Conservation (phyloP, 2,888 invertebrate species). For the Diarsia mendica region DNA sequence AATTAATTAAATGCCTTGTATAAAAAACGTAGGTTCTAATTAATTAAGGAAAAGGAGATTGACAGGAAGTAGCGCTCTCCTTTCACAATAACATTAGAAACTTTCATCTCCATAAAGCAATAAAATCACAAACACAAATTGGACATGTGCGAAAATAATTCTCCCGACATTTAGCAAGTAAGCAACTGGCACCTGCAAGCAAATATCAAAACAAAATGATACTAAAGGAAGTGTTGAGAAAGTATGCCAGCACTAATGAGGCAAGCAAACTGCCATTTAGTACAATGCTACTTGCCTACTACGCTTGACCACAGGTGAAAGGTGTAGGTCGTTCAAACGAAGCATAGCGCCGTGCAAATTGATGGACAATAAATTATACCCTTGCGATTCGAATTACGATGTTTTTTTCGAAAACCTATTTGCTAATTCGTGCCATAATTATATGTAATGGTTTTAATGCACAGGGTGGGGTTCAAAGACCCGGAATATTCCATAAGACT, state of each 20-base stretch:
- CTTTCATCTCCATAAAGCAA: conserved; percentile 35
- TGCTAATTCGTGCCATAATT: conserved; percentile 10
- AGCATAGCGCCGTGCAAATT: conserved; percentile 36
- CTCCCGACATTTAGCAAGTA: conserved; percentile 11
- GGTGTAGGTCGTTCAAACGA: conserved; percentile 64
- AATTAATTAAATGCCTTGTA: neutral
- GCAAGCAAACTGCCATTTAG: conserved; percentile 66
- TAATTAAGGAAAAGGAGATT: neutral
- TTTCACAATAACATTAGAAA: conserved; percentile 24
- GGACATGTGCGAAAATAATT: conserved; percentile 1
- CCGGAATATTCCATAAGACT: neutral
- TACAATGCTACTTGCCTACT: conserved; percentile 65
- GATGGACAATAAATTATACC: conserved; percentile 20
- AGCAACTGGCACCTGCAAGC: conserved; percentile 14
- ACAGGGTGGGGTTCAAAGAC: conserved; percentile 8
- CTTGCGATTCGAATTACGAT: conserved; percentile 9
- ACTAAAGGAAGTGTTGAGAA: conserved; percentile 70
- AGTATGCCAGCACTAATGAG: conserved; percentile 78
- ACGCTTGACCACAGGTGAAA: conserved; percentile 76
- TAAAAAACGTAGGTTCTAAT: conserved; percentile 2
- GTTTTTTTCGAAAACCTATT: conserved; percentile 14
- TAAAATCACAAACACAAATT: conserved; percentile 24
- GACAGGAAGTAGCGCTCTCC: conserved; percentile 31
- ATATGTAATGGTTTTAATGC: conserved; percentile 3
- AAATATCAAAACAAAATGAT: conserved; percentile 53